Evolutionary conservation across 2,797 vertebrate species (phyloP).

Genomic region (Poecilia velifera): DNA sequence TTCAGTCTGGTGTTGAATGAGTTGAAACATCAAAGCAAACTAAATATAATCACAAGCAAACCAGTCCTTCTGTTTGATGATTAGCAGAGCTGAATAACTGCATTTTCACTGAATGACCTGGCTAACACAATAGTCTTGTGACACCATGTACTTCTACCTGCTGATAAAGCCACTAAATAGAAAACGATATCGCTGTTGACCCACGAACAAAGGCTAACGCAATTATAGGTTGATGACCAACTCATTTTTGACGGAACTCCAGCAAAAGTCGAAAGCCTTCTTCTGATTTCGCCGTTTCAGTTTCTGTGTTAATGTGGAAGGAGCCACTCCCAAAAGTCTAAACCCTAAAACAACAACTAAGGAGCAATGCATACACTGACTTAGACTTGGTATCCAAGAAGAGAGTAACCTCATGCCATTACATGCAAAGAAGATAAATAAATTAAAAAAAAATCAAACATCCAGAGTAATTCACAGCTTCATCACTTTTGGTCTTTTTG

Average conservation of each 20-base stretch:
- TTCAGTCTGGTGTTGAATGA: background rate
- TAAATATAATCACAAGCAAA: background rate
- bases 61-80: background rate
- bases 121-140: background rate
- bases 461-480: background rate
- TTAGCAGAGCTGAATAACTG: conserved; percentile 11
- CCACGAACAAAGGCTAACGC: conserved; percentile 13
- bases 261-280: background rate
- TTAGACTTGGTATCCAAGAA: background rate
- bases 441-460: background rate
- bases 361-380: background rate
- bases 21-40: conserved; percentile 15
- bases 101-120: background rate
- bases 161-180: background rate
- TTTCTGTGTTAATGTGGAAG: background rate
- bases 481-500: background rate
- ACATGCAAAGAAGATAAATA: background rate
- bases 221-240: conserved; percentile 8
- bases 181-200: background rate
- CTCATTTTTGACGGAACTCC: background rate
- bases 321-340: background rate
- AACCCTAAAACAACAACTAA: conserved; percentile 12
- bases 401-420: background rate
- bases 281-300: background rate
- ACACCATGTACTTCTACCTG: conserved; percentile 13